phyloP scores from a whole-genome alignment of 2,113 vertebrate species.

The Nanorana parkeri region DNA sequence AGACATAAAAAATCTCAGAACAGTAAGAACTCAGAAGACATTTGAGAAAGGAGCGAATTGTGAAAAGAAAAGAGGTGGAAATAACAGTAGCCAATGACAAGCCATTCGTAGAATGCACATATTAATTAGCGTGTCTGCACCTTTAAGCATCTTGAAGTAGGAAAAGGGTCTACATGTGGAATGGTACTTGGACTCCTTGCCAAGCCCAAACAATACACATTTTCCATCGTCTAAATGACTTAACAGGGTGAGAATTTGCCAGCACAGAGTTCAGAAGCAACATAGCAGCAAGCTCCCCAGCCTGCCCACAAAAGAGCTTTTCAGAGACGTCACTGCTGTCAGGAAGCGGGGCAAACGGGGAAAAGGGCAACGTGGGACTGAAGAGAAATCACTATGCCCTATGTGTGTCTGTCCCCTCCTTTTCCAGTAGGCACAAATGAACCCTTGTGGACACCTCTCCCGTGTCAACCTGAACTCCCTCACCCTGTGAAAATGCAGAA shows the following conservation, averaged over 20 bases:
- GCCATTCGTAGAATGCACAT: constrained; percentile 6
- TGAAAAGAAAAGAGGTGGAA: background rate
- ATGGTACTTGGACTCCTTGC: constrained; percentile 60
- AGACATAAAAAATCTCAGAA: constrained; percentile 19
- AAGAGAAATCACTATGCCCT: constrained; percentile 62
- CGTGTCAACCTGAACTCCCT: constrained; percentile 39
- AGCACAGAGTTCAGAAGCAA: constrained; percentile 63
- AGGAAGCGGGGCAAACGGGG: constrained; percentile 60
- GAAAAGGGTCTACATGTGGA: constrained; percentile 48
- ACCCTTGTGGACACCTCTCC: constrained; percentile 41
- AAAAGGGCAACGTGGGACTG: constrained; percentile 69
- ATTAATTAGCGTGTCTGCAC: constrained; percentile 16
- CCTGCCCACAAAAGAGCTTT: constrained; percentile 75
- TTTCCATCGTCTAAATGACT: constrained; percentile 74
- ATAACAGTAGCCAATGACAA: background rate
- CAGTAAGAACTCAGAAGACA: background rate
- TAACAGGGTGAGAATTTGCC: constrained; percentile 75
- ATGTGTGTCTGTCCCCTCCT: constrained; percentile 50
- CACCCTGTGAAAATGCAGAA: constrained; percentile 41
- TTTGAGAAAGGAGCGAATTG: too few species aligned
- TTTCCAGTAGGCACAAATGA: constrained; percentile 46
- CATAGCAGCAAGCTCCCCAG: constrained; percentile 73
- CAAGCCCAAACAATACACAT: constrained; percentile 70
- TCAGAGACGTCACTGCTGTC: constrained; percentile 66
- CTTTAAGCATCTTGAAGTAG: constrained; percentile 50